A percentile compares a stretch with the other conserved stretches of the same genome.
Conservation (phyloP, 2,113 vertebrate genomes). For the Prolemur simus region DNA sequence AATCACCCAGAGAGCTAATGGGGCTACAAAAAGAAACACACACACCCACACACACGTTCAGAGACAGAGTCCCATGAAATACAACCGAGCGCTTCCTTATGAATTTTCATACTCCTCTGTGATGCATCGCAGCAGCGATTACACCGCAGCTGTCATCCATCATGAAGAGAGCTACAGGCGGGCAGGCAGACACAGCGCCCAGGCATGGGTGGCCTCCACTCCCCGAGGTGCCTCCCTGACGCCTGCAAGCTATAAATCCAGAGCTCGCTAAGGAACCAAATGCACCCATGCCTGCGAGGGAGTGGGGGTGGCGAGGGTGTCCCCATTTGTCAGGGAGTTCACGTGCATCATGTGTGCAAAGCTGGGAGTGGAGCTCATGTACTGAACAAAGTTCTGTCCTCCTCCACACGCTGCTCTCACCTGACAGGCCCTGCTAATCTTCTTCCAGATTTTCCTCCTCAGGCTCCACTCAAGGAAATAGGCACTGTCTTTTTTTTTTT, state of each 20-base stretch:
- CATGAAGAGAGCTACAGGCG: slow-evolving; percentile 35
- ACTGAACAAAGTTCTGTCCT: background rate
- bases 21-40: slow-evolving; percentile 21
- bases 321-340: background rate
- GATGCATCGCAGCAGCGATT: slow-evolving; percentile 70
- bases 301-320: fast-evolving
- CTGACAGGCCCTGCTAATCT: background rate
- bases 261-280: background rate
- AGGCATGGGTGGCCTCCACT: background rate
- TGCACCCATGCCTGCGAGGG: background rate
- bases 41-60: background rate
- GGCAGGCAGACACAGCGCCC: background rate
- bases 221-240: background rate
- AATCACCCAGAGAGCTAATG: slow-evolving; percentile 14
- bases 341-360: fast-evolving
- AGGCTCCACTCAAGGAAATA: background rate
- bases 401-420: background rate
- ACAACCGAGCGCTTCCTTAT: slow-evolving; percentile 55
- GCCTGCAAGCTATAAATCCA: background rate
- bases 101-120: slow-evolving; percentile 67
- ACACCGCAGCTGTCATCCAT: slow-evolving; percentile 50
- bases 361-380: background rate
- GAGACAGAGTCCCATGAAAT: slow-evolving; percentile 58
- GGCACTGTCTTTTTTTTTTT: background rate
- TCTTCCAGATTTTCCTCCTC: background rate